Percentiles rank a stretch among this genome's conserved stretches.
Conservation (phyloP, 2,888 invertebrate genomes). For the Lasioglossum lativentre region DNA sequence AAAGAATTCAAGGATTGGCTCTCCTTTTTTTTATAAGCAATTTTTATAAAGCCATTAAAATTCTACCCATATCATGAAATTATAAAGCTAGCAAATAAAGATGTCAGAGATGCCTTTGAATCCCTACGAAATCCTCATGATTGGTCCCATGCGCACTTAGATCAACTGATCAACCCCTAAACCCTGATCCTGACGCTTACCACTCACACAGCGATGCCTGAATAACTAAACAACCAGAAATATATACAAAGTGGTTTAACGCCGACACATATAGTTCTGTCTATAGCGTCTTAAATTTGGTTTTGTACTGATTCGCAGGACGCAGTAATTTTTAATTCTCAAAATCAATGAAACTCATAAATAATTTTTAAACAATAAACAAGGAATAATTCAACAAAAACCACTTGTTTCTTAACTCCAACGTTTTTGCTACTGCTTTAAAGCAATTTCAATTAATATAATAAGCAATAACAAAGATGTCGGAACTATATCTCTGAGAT, state of each 20-base stretch:
- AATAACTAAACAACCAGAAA: too few species aligned
- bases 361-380: neutral
- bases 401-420: conserved; percentile 1
- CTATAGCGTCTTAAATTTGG: conserved; percentile 7
- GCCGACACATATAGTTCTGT: conserved; percentile 33
- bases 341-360: neutral
- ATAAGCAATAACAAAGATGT: neutral
- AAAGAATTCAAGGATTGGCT: too few species aligned
- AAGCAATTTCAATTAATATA: neutral
- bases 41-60: too few species aligned
- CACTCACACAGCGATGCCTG: too few species aligned
- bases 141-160: too few species aligned
- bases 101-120: too few species aligned
- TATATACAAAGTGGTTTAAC: conserved; percentile 70
- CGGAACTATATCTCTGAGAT: neutral
- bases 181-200: too few species aligned
- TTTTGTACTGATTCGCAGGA: conserved; percentile 32
- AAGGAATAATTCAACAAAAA: conserved; percentile 2
- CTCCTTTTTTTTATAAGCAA: too few species aligned
- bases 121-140: too few species aligned
- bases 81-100: too few species aligned
- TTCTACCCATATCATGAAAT: too few species aligned
- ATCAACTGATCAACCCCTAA: too few species aligned
- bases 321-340: neutral
- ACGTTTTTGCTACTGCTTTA: neutral